A percentile compares a stretch with the other conserved stretches of the same genome.
These are phyloP conservation scores for Tinea semifulvella DNA, from an alignment of 2,888 invertebrate genomes.

Conservation along the genomic window DNA sequence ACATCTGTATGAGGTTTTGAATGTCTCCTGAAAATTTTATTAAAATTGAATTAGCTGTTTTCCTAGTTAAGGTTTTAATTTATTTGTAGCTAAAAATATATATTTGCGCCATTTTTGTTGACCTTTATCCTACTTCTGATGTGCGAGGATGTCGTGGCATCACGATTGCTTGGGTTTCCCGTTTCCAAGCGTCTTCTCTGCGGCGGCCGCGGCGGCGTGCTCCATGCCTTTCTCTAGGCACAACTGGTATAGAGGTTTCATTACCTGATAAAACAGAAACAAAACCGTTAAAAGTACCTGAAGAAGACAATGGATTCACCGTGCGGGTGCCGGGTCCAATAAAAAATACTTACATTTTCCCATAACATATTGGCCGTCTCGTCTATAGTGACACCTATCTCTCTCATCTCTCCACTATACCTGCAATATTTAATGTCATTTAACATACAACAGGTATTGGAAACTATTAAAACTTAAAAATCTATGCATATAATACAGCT, in stretches of 20 bases:
- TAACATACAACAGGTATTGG: too few relatives aligned
- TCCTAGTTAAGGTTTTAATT: too few relatives aligned
- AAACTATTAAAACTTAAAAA: too few relatives aligned
- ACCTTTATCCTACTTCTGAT: background rate
- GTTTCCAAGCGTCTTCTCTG: slow-evolving; percentile 67
- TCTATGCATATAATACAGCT: too few relatives aligned
- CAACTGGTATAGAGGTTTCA: slow-evolving; percentile 84
- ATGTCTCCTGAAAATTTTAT: too few relatives aligned
- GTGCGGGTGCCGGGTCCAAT: too few relatives aligned
- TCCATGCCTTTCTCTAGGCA: slow-evolving; percentile 85
- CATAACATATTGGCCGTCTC: slow-evolving; percentile 86
- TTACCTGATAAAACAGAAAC: slow-evolving; percentile 62
- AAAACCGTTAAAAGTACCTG: too few relatives aligned
- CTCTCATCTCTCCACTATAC: slow-evolving; percentile 92
- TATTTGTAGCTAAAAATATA: too few relatives aligned
- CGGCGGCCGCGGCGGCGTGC: slow-evolving; percentile 81
- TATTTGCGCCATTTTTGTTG: too few relatives aligned
- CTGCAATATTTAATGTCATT: slow-evolving; percentile 50
- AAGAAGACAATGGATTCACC: too few relatives aligned
- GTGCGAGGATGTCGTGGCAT: slow-evolving; percentile 27
- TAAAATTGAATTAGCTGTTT: too few relatives aligned
- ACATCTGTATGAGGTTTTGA: too few relatives aligned
- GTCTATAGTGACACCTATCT: slow-evolving; percentile 88
- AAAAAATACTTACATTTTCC: slow-evolving; percentile 94
- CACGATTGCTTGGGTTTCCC: slow-evolving; percentile 72